phyloP scores from a whole-genome alignment of 1,140 invertebrate species.

The Globodera rostochiensis region DNA sequence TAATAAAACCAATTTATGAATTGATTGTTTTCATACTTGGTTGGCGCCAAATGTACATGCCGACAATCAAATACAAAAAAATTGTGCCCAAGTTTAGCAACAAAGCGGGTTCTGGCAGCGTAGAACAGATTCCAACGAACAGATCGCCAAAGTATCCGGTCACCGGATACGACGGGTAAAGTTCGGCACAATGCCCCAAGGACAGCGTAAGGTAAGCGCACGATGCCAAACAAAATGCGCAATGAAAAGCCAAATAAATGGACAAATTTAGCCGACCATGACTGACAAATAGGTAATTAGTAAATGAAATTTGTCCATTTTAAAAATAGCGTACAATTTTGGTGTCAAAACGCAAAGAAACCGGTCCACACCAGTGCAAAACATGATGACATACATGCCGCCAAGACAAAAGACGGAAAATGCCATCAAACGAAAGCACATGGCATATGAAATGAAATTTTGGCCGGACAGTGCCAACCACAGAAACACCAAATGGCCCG shows the following conservation, averaged over 20 bases:
- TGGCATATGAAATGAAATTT: constrained; percentile 10
- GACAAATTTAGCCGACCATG: too few relatives aligned
- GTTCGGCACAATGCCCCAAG: too few relatives aligned
- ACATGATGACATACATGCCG: not conserved
- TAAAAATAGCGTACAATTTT: not conserved
- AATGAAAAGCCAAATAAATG: too few relatives aligned
- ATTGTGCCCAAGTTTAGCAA: constrained; percentile 8
- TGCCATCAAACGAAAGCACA: not conserved
- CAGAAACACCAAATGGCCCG: constrained; percentile 15
- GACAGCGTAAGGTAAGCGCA: too few relatives aligned
- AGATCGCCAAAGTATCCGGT: constrained; percentile 4
- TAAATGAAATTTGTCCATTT: not conserved
- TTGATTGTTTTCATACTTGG: not conserved
- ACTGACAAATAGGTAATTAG: not conserved
- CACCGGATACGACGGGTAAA: not conserved
- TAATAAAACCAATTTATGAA: too few relatives aligned
- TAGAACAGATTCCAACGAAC: not conserved
- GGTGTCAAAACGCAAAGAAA: constrained; percentile 10
- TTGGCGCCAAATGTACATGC: not conserved
- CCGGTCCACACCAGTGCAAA: constrained; percentile 15
- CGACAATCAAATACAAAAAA: constrained; percentile 17
- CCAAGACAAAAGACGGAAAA: constrained; percentile 12
- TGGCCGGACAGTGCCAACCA: not conserved
- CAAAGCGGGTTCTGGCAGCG: not conserved
- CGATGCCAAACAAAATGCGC: not conserved